Evolutionary conservation across 2,797 vertebrate species (phyloP).

Genomic region (Myripristis jacobus): DNA sequence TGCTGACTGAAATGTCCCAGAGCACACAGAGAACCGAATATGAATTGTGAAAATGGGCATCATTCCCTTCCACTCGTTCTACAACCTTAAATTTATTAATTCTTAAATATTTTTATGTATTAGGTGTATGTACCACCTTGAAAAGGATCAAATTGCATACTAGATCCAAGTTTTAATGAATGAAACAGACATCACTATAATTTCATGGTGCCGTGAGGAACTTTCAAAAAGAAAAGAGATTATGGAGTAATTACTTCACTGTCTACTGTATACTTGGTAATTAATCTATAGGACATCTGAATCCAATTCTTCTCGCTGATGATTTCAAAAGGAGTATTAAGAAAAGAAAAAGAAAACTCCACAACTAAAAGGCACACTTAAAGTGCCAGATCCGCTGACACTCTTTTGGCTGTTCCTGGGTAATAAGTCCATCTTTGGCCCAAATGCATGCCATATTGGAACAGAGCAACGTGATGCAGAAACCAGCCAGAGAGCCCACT

Average conservation of each 20-base stretch:
- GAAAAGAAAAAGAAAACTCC: background rate
- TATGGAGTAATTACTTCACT: background rate
- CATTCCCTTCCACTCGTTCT: too few species aligned
- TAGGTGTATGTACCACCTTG: too few species aligned
- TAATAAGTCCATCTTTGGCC: background rate
- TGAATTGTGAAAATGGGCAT: too few species aligned
- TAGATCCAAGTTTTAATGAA: background rate
- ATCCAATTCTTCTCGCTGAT: background rate
- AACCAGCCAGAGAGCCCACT: slow-evolving; percentile 6
- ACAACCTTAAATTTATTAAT: too few species aligned
- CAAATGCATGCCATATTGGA: background rate
- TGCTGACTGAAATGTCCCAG: too few species aligned
- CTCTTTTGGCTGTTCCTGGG: background rate
- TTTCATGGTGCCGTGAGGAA: background rate
- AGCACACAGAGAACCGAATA: too few species aligned
- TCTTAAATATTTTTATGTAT: too few species aligned
- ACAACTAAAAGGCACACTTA: background rate
- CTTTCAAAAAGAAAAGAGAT: background rate
- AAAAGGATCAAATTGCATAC: background rate
- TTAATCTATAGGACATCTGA: too few species aligned
- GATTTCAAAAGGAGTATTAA: background rate
- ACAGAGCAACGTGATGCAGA: slow-evolving; percentile 3
- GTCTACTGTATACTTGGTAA: too few species aligned
- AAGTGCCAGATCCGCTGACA: background rate
- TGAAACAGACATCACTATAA: too few species aligned